These are phyloP conservation scores for Myathropa florea DNA, from an alignment of 2,888 invertebrate genomes.

Conservation along the genomic window DNA sequence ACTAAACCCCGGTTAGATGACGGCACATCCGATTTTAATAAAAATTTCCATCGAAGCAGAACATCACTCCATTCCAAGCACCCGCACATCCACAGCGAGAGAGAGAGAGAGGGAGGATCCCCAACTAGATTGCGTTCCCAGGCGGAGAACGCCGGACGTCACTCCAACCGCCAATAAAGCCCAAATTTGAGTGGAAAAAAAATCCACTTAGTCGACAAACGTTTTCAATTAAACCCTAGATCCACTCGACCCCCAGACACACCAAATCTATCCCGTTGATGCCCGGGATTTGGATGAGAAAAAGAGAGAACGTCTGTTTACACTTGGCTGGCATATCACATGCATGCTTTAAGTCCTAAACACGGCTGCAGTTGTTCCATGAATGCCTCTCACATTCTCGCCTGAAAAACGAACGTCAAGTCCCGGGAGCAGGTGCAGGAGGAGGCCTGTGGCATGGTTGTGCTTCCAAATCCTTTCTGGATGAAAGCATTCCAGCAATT, in stretches of 20 bases:
- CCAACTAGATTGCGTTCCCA: neutral
- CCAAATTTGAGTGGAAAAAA: neutral
- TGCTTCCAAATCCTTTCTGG: slow-evolving; percentile 20
- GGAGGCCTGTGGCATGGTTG: neutral
- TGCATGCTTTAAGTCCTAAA: neutral
- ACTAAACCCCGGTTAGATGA: neutral
- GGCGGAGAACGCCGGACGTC: neutral
- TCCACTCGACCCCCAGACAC: slow-evolving; percentile 12
- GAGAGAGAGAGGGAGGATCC: too few relatives aligned
- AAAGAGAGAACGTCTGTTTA: slow-evolving; percentile 14
- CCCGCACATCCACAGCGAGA: neutral
- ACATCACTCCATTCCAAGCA: neutral
- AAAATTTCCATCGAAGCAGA: neutral
- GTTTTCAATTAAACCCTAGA: slow-evolving; percentile 52
- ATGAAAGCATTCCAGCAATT: slow-evolving; percentile 22
- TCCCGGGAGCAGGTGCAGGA: neutral
- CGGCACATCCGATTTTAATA: neutral
- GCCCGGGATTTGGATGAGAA: neutral
- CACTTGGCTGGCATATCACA: slow-evolving; percentile 29
- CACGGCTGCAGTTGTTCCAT: slow-evolving; percentile 16
- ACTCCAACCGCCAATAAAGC: slow-evolving; percentile 2
- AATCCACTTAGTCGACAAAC: slow-evolving; percentile 36
- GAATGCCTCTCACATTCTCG: neutral
- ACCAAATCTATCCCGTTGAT: neutral
- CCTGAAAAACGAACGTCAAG: neutral